phyloP scores from a whole-genome alignment of 2,113 vertebrate genomes.

The Epinephelus cyanopodus region DNA sequence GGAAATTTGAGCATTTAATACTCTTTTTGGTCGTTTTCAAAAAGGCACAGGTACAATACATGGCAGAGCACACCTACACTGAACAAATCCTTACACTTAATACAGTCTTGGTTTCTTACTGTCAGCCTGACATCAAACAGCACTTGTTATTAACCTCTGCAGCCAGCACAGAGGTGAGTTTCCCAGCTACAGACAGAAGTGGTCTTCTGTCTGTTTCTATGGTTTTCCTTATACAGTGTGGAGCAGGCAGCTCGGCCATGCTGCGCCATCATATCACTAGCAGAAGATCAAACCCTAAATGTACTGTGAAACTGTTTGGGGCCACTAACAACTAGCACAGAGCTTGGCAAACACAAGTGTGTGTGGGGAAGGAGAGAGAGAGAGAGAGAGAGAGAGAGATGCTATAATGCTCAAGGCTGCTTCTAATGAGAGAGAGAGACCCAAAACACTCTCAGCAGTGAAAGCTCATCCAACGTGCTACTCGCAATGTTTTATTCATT shows the following conservation, averaged over 20 bases:
- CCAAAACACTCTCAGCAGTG: slow-evolving; percentile 47
- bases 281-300: slow-evolving; percentile 59
- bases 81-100: too few species aligned
- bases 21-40: too few species aligned
- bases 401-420: slow-evolving; percentile 52
- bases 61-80: too few species aligned
- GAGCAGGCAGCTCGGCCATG: slow-evolving; percentile 35
- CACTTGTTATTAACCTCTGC: slow-evolving; percentile 1
- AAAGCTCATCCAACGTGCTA: slow-evolving; percentile 59
- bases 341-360: slow-evolving; percentile 36
- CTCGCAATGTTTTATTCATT: slow-evolving; percentile 76
- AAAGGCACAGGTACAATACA: too few species aligned
- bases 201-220: not conserved
- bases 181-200: not conserved
- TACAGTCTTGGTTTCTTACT: not conserved
- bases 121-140: not conserved
- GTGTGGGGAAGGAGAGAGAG: not conserved
- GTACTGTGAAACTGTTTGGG: slow-evolving; percentile 57
- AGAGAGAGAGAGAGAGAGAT: slow-evolving; percentile 31
- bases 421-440: slow-evolving; percentile 57
- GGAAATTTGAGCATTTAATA: too few species aligned
- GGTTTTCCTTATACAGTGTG: not conserved
- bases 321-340: slow-evolving; percentile 45
- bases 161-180: slow-evolving; percentile 2
- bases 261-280: slow-evolving; percentile 56